Evolutionary conservation across 2,888 invertebrate species (phyloP), one percentile per base, ranked within the genome.

Genomic region (Toxonevra muliebris): DNA sequence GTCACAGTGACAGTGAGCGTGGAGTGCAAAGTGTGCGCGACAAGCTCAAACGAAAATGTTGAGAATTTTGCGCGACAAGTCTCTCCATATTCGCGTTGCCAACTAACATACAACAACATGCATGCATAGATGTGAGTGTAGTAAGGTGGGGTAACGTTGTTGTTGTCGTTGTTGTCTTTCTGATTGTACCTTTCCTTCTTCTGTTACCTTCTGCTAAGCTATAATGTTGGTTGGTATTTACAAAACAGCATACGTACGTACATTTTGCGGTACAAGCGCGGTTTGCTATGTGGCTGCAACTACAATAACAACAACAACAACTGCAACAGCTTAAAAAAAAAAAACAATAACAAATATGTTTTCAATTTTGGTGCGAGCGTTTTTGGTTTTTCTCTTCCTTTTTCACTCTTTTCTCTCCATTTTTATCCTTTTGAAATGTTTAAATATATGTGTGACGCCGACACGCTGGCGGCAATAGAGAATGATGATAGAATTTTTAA

Each of bases 381-480:
- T 48, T 12, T 30, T 30, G 30, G 30, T 30, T 30, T 30, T 30
- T 30, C 30, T 30, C 30, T 30, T 30, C 30, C 12, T 15, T n/a
- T n/a, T 15, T 50, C 45, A 12, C 45, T 12, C 41, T 61, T 30
- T 7, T 30, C 7, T 41, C 52, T 8, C 48, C 48, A 2, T 8
- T 48, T 12, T 15, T n/a, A 8, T 48, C 48, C 48, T 12, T 48
- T 12, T 53, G 53, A 53, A n/a, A 19, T 8, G 53, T 68, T 30
- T 58, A 30, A 30, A 30, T n/a, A 30, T 59, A 65, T 55, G 65
- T 61, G 58, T 71, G 66, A 65, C 66, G 66, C 68, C 68, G 71
- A 69, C 74, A 76, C 76, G 77, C 76, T 77, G 79, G 69, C 72
- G 74, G 72, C 79, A 70, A 74, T 70, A 73, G 73, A 70, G 69